Conservation (phyloP, 1,140 invertebrate genomes). For the Leptinotarsa texana region DNA sequence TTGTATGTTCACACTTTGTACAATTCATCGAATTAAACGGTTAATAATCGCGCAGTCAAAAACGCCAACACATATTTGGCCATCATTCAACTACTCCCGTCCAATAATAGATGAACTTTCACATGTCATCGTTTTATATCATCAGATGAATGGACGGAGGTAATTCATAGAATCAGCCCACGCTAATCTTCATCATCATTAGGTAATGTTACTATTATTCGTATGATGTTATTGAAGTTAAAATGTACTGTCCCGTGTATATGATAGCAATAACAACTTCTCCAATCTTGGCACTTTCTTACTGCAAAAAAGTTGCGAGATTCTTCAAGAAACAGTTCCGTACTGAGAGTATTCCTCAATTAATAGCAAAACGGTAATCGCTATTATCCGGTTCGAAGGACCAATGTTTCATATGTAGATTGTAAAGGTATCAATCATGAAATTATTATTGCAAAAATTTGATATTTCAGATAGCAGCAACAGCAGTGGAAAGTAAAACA, state of each 20-base stretch:
- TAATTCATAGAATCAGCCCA: background rate
- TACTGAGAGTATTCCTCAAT: no score
- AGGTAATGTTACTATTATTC: background rate
- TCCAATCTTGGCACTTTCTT: no score
- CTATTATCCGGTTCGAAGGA: no score
- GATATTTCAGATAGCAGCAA: no score
- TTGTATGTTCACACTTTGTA: background rate
- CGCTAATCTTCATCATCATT: background rate
- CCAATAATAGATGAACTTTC: constrained; percentile 18
- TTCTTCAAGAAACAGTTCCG: no score
- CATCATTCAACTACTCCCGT: background rate
- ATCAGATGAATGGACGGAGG: constrained; percentile 14
- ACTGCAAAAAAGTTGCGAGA: no score
- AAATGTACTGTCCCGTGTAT: background rate
- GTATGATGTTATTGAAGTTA: background rate
- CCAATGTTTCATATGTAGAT: no score
- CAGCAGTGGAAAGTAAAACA: no score
- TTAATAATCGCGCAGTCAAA: background rate
- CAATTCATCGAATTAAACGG: background rate
- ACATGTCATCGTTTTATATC: constrained; percentile 11
- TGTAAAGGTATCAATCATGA: no score
- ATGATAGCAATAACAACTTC: no score
- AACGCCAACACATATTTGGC: constrained; percentile 18
- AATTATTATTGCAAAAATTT: no score
- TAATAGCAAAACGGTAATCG: no score